Evolutionary conservation across 2,888 invertebrate species (phyloP).

Genomic region (Protodeltote pygarga): DNA sequence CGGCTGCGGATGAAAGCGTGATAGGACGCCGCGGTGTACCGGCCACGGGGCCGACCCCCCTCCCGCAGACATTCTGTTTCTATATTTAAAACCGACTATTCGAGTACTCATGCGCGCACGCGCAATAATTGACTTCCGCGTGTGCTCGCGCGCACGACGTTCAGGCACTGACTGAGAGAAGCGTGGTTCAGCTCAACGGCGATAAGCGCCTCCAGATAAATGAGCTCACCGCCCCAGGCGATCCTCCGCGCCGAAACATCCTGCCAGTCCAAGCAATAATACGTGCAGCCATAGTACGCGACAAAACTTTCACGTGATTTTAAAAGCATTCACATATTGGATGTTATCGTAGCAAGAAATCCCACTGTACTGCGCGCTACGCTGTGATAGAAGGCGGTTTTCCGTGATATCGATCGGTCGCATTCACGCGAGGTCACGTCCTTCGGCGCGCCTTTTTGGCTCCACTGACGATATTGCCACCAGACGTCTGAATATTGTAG

Average conservation of each 20-base stretch:
- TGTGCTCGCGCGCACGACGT: slow-evolving; percentile 83
- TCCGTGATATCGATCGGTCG: slow-evolving; percentile 79
- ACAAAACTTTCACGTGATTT: slow-evolving; percentile 47
- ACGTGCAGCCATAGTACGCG: slow-evolving; percentile 68
- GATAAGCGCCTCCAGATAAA: slow-evolving; percentile 81
- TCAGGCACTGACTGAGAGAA: slow-evolving; percentile 81
- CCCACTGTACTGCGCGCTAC: slow-evolving; percentile 74
- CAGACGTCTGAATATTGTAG: slow-evolving; percentile 33
- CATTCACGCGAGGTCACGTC: slow-evolving; percentile 83
- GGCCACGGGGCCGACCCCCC: slow-evolving; percentile 91
- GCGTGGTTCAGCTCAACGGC: slow-evolving; percentile 68
- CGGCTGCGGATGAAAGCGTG: slow-evolving; percentile 76
- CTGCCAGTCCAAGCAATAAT: slow-evolving; percentile 78
- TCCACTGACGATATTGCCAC: slow-evolving; percentile 52
- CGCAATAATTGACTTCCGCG: slow-evolving; percentile 84
- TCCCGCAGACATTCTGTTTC: slow-evolving; percentile 84
- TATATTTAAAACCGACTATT: slow-evolving; percentile 86
- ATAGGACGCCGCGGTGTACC: slow-evolving; percentile 88
- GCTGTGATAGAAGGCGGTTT: slow-evolving; percentile 65
- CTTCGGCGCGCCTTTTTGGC: slow-evolving; percentile 84
- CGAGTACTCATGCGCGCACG: slow-evolving; percentile 81
- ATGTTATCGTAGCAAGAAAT: slow-evolving; percentile 77
- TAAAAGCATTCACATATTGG: slow-evolving; percentile 53
- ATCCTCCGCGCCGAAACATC: slow-evolving; percentile 81
- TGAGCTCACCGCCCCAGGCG: slow-evolving; percentile 84